These are phyloP conservation scores for Anolis carolinensis DNA, from an alignment of 2,113 vertebrate species.

Conservation along the genomic window DNA sequence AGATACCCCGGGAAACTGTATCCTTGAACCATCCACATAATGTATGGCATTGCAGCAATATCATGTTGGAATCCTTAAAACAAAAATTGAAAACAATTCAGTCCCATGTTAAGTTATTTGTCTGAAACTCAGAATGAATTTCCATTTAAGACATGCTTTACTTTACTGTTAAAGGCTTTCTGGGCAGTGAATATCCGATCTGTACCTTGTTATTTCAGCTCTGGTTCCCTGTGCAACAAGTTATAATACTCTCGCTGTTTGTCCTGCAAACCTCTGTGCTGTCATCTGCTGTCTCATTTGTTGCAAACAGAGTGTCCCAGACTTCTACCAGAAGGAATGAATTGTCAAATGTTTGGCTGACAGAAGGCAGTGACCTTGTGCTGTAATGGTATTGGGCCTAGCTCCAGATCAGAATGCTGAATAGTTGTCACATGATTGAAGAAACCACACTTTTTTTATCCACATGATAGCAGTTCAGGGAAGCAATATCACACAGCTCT, in stretches of 20 bases:
- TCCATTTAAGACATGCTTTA: not conserved
- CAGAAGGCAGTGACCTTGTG: not conserved
- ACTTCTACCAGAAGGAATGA: not conserved
- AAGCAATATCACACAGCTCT: not conserved
- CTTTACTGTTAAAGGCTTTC: not conserved
- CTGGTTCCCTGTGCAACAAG: not conserved
- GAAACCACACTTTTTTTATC: too few species aligned
- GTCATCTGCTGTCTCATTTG: not conserved
- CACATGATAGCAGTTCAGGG: not conserved
- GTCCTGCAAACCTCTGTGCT: too few species aligned
- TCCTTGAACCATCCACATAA: not conserved
- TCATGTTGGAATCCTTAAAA: not conserved
- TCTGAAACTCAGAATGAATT: not conserved
- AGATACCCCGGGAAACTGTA: not conserved
- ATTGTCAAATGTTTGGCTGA: not conserved
- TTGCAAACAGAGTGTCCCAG: not conserved
- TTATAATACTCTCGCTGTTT: not conserved
- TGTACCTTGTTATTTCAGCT: not conserved
- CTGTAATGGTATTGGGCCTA: not conserved
- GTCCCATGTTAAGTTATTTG: not conserved
- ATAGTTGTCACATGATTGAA: not conserved
- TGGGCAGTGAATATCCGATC: not conserved
- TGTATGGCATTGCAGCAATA: not conserved
- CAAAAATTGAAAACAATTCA: not conserved
- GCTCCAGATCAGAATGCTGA: not conserved